Base-by-base conservation (phyloP, 30 jellyfish, hydroid and myxozoan genomes). In the Phacellophora camtschatica region DNA sequence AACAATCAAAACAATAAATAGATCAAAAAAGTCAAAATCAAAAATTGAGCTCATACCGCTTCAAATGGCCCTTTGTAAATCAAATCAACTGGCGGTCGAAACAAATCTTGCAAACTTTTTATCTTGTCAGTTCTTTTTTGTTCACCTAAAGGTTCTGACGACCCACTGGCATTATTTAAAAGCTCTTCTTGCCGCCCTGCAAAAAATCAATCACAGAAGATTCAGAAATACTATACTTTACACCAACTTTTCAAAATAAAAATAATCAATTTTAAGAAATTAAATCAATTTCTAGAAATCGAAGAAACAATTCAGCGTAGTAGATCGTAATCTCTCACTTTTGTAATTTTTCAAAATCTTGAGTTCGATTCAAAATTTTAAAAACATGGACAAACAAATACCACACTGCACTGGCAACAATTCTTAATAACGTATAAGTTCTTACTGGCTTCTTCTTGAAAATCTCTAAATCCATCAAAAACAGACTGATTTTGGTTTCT, bases 381-480 rank as follows among this genome's bases (percentile, higher is more conserved):
- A n/a, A n/a, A n/a, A n/a, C n/a, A n/a, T n/a, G n/a, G n/a, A n/a
- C n/a, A n/a, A n/a, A n/a, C n/a, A n/a, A n/a, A n/a, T n/a, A n/a
- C n/a, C n/a, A n/a, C n/a, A n/a, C n/a, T n/a, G n/a, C n/a, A n/a
- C n/a, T n/a, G n/a, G n/a, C n/a, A n/a, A n/a, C n/a, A n/a, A n/a
- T n/a, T n/a, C n/a, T n/a, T n/a, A n/a, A n/a, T n/a, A n/a, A n/a
- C n/a, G n/a, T n/a, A 35, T 23, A 11, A 69, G 8, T 5, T 22
- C 90, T 74, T 79, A 90, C 98, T 90, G 0, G 98, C 81, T 84
- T 90, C 98, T 30, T 85, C 89, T 84, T 84, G 80, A 32, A 90
- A 90, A 63, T 90, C 98, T 68, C 98, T 59, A 58, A 82, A 90
- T 12, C 91, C 88, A 78, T 90, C 98, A 90, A 90, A 90, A 74